Conservation (phyloP, 2,888 invertebrate genomes). For the Melinopterus prodromus region DNA sequence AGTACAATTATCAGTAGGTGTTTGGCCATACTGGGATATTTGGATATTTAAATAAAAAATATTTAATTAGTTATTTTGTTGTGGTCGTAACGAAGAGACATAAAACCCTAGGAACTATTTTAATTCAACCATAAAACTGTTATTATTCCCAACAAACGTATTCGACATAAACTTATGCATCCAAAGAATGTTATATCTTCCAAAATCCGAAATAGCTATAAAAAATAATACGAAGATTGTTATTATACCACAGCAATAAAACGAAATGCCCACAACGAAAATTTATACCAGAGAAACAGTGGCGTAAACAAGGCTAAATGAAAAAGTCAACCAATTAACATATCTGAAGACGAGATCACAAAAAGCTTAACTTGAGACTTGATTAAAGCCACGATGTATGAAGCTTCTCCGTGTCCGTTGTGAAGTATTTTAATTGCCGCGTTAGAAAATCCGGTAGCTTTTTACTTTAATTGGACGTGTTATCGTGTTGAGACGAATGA, state of each 20-base stretch:
- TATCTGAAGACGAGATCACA: neutral
- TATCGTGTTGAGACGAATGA: neutral
- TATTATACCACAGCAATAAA: neutral
- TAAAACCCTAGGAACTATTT: neutral
- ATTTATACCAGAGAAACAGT: neutral
- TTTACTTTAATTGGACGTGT: neutral
- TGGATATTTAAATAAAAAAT: neutral
- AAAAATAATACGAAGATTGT: neutral
- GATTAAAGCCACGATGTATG: neutral
- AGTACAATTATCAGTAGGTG: too few relatives aligned
- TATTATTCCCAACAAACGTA: too few relatives aligned
- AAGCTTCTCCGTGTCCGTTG: too few relatives aligned
- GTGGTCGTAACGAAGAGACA: neutral
- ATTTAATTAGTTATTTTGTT: neutral
- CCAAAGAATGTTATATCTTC: neutral
- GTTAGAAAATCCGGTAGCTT: constrained; percentile 4
- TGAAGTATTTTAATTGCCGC: neutral
- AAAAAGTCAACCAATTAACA: neutral
- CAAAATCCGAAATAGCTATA: neutral
- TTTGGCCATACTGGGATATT: too few relatives aligned
- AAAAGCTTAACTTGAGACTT: neutral
- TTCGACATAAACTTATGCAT: neutral
- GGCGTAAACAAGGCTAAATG: neutral
- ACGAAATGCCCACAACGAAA: neutral
- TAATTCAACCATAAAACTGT: neutral